Base-by-base conservation (phyloP, 1,140 invertebrate genomes). In the Trichomalopsis sarcophagae region DNA sequence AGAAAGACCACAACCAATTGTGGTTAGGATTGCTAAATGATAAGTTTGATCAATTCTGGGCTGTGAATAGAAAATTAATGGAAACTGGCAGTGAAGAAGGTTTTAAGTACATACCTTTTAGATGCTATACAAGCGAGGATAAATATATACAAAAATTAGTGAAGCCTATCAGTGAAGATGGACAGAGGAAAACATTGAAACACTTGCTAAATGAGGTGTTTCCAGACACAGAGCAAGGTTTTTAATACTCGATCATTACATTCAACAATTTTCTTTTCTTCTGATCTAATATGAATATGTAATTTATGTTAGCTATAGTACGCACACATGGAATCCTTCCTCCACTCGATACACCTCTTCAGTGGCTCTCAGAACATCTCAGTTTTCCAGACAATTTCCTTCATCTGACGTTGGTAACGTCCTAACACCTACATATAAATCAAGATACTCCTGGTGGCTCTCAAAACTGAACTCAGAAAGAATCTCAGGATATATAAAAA, bases 11-110 rank as follows among this genome's bases (percentile, higher is more conserved):
- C 90, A 98, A 97, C 92, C 98, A 99, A 88, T 93, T 99, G 9
- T 99, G 98, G 98, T 94, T 97, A 68, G 98, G 98, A 36, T 92
- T 99, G 85, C 95, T 97, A 90, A 99, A 99, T 94, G 98, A 99
- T 91, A 99, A 99, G 94, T 99, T 99, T 94, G 98, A 99, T 92
- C 98, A 99, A 92, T 99, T 99, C 93, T 99, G 99, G 99, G 96
- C 97, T 9, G 96, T 99, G 14, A 99, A 99, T 92, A 95, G 97
- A 88, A 96, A 97, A 90, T 92, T 99, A 76, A 99, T 99, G 98
- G 98, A 99, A 92, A 94, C 95, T 11, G 94, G 91, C 80, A 93
- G 92, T 66, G 95, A 96, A 44, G 97, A 98, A 87, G 94, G 95
- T 44, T 99, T 99, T 91, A 98, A 97, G 93, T 95, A 97, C 92